These are phyloP conservation scores for Hypomecis atomaria DNA, from an alignment of 2,888 invertebrate species.

Conservation along the genomic window DNA sequence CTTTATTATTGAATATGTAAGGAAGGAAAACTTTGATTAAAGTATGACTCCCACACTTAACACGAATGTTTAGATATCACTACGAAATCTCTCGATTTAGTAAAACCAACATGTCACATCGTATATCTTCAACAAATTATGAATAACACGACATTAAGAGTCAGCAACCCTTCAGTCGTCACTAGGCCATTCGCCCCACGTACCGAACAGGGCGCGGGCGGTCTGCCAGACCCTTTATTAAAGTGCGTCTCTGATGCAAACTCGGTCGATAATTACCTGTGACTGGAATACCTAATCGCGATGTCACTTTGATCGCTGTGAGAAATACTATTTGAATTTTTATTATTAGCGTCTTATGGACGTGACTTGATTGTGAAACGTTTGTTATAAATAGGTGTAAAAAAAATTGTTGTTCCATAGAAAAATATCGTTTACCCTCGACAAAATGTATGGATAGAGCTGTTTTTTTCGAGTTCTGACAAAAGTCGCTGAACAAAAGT, in stretches of 20 bases:
- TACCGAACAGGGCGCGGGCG: constrained; percentile 62
- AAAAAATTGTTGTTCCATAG: too few species aligned
- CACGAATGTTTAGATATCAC: background rate
- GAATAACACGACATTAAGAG: background rate
- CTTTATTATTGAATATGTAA: too few species aligned
- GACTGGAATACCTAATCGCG: constrained; percentile 66
- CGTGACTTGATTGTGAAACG: constrained; percentile 20
- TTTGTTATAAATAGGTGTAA: background rate
- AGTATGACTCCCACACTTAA: too few species aligned
- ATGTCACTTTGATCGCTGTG: constrained; percentile 40
- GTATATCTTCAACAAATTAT: background rate
- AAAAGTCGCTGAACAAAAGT: too few species aligned
- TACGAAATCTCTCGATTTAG: background rate
- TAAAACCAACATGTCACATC: background rate
- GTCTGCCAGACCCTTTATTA: constrained; percentile 60
- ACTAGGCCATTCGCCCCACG: constrained; percentile 61
- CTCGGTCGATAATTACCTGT: constrained; percentile 65
- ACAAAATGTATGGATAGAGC: too few species aligned
- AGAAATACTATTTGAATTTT: constrained; percentile 28
- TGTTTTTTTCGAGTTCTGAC: too few species aligned
- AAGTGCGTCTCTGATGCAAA: constrained; percentile 57
- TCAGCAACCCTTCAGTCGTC: constrained; percentile 46
- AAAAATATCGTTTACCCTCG: too few species aligned
- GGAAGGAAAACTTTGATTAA: too few species aligned
- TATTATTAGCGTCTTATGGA: constrained; percentile 13